Evolutionary conservation across 1,140 invertebrate genomes (phyloP).

Genomic region (Meteorus sp.): DNA sequence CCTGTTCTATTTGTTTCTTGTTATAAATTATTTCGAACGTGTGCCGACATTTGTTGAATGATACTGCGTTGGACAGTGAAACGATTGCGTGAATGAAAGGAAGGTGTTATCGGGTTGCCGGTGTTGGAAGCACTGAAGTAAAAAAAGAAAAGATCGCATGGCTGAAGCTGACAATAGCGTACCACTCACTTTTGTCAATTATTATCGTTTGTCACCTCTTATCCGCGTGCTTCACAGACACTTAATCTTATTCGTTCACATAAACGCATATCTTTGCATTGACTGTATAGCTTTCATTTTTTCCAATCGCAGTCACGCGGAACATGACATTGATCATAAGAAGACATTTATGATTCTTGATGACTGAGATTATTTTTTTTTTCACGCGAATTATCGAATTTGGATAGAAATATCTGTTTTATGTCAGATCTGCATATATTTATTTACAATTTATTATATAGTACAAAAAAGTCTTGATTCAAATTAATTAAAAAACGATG

Average conservation of each 20-base stretch:
- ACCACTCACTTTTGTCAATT: constrained; percentile 39
- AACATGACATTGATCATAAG: background rate
- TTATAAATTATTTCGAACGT: no score
- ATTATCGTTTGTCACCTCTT: constrained; percentile 50
- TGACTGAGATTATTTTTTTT: no score
- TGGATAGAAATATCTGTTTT: no score
- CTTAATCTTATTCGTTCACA: background rate
- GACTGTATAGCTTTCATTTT: background rate
- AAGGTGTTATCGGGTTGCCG: constrained; percentile 40
- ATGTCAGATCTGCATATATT: no score
- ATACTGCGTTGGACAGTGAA: no score
- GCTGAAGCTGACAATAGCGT: constrained; percentile 33
- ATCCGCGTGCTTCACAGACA: constrained; percentile 20
- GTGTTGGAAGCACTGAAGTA: constrained; percentile 41
- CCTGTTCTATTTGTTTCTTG: no score
- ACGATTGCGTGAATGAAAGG: background rate
- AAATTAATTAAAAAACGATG: background rate
- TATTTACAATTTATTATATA: no score
- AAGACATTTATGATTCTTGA: no score
- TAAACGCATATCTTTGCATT: no score
- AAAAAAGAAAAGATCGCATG: constrained; percentile 32
- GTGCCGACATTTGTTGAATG: no score
- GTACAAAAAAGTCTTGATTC: background rate
- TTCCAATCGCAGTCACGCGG: background rate
- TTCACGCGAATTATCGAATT: no score